Percentiles rank a stretch among this genome's conserved stretches.
phyloP scores from a whole-genome alignment of 2,797 vertebrate species.

The Perodicticus potto region DNA sequence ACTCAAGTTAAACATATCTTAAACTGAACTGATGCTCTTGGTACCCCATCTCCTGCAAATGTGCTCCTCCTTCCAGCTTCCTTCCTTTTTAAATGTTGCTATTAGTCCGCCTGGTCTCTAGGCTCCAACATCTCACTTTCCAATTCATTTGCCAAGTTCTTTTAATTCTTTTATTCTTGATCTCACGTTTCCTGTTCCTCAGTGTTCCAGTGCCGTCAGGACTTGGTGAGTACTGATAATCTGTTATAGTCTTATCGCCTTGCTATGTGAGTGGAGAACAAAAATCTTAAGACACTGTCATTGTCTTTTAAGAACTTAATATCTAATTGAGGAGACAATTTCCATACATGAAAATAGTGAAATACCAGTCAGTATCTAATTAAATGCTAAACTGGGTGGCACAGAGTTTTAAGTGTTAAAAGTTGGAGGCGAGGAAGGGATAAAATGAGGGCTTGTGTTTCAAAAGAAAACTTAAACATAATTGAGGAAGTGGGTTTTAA shows the following conservation, averaged over 20 bases:
- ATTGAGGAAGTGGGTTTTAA: conserved; percentile 54
- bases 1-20: not conserved
- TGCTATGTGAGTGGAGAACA: not conserved
- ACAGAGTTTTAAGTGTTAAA: conserved; percentile 55
- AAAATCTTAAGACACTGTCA: not conserved
- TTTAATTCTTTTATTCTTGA: not conserved
- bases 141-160: not conserved
- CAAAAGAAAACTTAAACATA: conserved; percentile 37
- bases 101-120: not conserved
- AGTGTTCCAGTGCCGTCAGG: not conserved
- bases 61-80: not conserved
- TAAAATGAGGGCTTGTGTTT: conserved; percentile 37
- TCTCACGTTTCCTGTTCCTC: not conserved
- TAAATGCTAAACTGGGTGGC: conserved; percentile 60
- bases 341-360: conserved; percentile 43
- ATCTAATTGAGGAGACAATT: conserved; percentile 63
- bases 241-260: not conserved
- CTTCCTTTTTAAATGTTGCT: not conserved
- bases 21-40: not conserved
- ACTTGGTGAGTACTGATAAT: conserved; percentile 23
- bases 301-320: conserved; percentile 63
- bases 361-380: conserved; percentile 60
- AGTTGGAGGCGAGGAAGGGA: conserved; percentile 48
- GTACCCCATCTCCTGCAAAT: not conserved
- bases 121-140: not conserved